Evolutionary conservation across 30 jellyfish, hydroid and myxozoan genomes (phyloP), one percentile per base, ranked within the genome.

Genomic region (Aurelia aurita complex sp. Pacific): DNA sequence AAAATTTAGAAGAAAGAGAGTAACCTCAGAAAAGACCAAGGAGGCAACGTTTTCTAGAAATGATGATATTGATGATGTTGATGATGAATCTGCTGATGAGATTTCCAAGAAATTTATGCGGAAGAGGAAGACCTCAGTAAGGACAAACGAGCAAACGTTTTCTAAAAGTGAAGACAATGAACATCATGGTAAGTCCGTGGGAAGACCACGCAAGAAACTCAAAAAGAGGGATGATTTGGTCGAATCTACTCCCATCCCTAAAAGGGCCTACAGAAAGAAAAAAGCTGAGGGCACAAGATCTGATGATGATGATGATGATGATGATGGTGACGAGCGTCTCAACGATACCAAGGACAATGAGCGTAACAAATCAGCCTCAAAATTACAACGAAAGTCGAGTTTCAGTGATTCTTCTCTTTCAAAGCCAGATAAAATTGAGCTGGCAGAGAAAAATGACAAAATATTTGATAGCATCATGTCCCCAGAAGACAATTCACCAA

Each of bases 81-180:
- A 68, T 19, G 84, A 70, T 38, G 85, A 83, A 10, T 29, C 82
- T 43, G 85, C 34, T n/a, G 85, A 70, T 50, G 79, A 51, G 23
- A 70, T 70, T 52, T 81, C 90, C 2, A 78, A 78, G 57, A 78
- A 61, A 69, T 77, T 78, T 51, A 78, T 62, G 29, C 69, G 79
- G 33, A 78, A 78, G 65, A 78, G 57, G 43, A 10, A 61, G 29
- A 73, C 74, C 82, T 55, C 85, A 4, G 65, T 32, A 8, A 70
- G 16, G 53, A 59, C 33, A 11, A 77, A 34, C 57, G 42, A 13
- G 16, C 5, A 59, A 59, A 59, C 29, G 29, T 59, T 8, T 59
- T 12, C 29, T 59, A 13, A 8, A 13, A 15, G 68, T 59, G 68
- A 59, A 18, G 68, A 59, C 9, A 10, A 9, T 17, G 70, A 11